A percentile compares a stretch with the other conserved stretches of the same genome.
phyloP scores from a whole-genome alignment of 2,797 vertebrate genomes.

The Meriones psammophilus region DNA sequence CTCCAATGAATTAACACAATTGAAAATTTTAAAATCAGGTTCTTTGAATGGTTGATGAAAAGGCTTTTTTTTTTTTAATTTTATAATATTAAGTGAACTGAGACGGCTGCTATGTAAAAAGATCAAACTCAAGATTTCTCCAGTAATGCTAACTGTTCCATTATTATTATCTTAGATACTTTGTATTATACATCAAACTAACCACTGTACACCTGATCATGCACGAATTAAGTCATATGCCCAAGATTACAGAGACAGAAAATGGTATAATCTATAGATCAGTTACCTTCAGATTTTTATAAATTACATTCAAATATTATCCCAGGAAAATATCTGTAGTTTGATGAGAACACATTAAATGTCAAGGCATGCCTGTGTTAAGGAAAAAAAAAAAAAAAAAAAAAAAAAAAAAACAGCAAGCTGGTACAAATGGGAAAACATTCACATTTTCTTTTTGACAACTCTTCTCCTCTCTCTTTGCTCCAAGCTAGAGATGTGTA shows the following conservation, averaged over 20 bases:
- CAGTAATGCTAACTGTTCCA: background rate
- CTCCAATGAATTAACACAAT: background rate
- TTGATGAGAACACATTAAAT: background rate
- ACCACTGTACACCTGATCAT: background rate
- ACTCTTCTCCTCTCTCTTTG: background rate
- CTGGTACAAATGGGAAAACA: background rate
- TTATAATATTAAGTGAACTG: background rate
- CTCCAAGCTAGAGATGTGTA: background rate
- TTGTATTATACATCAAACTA: background rate
- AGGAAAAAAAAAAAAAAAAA: too few species aligned
- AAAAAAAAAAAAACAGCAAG: too few species aligned
- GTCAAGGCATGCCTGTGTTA: background rate
- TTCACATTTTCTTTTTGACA: background rate
- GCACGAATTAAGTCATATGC: background rate
- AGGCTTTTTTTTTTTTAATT: background rate
- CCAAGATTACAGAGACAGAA: background rate
- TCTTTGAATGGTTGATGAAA: background rate
- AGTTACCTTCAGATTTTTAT: background rate
- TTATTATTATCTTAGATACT: background rate
- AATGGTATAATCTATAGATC: background rate
- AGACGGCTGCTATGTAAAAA: background rate
- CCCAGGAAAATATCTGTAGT: background rate
- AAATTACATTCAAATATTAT: constrained; percentile 18
- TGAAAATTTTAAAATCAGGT: background rate
- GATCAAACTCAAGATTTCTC: background rate